A percentile compares a stretch with the other conserved stretches of the same genome.
These are phyloP conservation scores for Acrocyrtus sp. DNA, from an alignment of 2,888 invertebrate genomes.

Conservation along the genomic window DNA sequence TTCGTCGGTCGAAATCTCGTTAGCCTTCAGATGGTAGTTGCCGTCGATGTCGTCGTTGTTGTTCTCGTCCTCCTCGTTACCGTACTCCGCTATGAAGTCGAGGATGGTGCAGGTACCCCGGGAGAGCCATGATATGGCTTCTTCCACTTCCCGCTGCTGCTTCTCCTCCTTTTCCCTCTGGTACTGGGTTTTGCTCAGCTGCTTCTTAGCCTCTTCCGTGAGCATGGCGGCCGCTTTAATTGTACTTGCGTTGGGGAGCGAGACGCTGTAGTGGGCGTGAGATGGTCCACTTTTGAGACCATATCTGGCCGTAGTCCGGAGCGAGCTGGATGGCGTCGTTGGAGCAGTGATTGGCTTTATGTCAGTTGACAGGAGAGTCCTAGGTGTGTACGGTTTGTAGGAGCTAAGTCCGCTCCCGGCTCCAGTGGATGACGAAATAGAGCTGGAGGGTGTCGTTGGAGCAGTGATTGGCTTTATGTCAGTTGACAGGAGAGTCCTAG, in stretches of 20 bases:
- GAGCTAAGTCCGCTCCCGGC: slow-evolving; percentile 28
- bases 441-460: slow-evolving; percentile 50
- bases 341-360: slow-evolving; percentile 41
- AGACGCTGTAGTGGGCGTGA: slow-evolving; percentile 55
- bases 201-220: slow-evolving; percentile 52
- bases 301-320: slow-evolving; percentile 58
- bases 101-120: slow-evolving; percentile 55
- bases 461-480: slow-evolving; percentile 39
- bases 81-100: slow-evolving; percentile 5
- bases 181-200: slow-evolving; percentile 40
- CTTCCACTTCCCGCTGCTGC: slow-evolving; percentile 16
- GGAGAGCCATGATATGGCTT: slow-evolving; percentile 52
- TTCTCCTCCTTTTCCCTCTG: slow-evolving; percentile 29
- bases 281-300: slow-evolving; percentile 58
- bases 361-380: slow-evolving; percentile 17
- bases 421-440: slow-evolving; percentile 1
- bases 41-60: slow-evolving; percentile 7
- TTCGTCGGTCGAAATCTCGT: slow-evolving; percentile 54
- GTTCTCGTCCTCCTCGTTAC: background rate
- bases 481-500: slow-evolving; percentile 14
- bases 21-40: background rate
- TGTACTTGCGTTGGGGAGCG: slow-evolving; percentile 50
- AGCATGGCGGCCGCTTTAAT: slow-evolving; percentile 37
- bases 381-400: slow-evolving; percentile 28
- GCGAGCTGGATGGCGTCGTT: slow-evolving; percentile 53